A percentile compares a stretch with the other conserved stretches of the same genome.
Evolutionary conservation across 2,888 invertebrate genomes (phyloP).

Genomic region (Aphidoletes aphidimyza): DNA sequence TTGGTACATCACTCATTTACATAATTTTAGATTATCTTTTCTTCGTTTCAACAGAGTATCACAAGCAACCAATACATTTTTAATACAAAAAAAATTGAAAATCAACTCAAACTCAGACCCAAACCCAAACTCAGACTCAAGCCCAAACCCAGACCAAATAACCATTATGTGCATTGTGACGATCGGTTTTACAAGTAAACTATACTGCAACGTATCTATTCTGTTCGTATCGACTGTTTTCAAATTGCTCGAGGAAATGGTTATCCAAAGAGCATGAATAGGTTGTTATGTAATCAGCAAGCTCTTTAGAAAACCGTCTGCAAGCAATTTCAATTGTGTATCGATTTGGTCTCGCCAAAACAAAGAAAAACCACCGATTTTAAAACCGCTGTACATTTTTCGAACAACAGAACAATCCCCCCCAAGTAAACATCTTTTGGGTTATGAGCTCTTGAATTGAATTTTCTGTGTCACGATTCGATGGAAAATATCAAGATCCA

Average conservation of each 20-base stretch:
- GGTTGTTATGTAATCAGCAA: slow-evolving; percentile 12
- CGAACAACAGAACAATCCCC: too few relatives aligned
- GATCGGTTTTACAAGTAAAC: too few relatives aligned
- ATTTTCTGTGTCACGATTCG: background rate
- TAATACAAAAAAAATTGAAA: background rate
- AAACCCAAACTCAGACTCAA: too few relatives aligned
- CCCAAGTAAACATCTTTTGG: too few relatives aligned
- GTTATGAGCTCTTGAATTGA: background rate
- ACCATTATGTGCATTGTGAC: too few relatives aligned
- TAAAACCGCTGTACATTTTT: background rate
- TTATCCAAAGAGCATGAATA: background rate
- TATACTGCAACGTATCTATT: too few relatives aligned
- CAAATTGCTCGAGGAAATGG: background rate
- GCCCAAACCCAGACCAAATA: too few relatives aligned
- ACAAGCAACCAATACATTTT: background rate
- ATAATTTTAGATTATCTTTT: background rate
- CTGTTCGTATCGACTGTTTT: too few relatives aligned
- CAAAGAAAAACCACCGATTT: background rate
- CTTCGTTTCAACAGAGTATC: background rate
- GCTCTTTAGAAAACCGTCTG: background rate
- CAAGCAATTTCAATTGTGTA: background rate
- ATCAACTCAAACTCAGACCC: background rate
- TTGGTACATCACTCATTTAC: background rate
- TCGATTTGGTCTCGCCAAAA: background rate
- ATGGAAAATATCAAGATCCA: background rate